phyloP scores from a whole-genome alignment of 2,888 invertebrate genomes.

The Sphecodes monilicornis region DNA sequence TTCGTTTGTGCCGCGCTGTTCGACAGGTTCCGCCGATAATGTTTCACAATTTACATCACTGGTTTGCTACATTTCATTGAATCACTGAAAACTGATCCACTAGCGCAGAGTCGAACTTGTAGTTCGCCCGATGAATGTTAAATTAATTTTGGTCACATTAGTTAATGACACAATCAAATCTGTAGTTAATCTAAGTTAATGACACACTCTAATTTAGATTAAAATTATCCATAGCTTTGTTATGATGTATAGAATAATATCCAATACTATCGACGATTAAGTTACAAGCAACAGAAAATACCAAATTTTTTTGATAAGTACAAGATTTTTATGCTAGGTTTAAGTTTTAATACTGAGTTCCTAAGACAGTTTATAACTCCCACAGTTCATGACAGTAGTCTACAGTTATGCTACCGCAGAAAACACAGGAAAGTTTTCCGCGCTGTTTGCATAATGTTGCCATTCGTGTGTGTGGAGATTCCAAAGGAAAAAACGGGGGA shows the following conservation, averaged over 20 bases:
- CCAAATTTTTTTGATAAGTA: too few species aligned
- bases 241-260: too few species aligned
- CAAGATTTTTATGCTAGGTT: too few species aligned
- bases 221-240: too few species aligned
- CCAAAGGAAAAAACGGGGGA: conserved; percentile 18
- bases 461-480: conserved; percentile 12
- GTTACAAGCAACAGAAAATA: too few species aligned
- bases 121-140: background rate
- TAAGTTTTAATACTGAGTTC: too few species aligned
- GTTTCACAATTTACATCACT: background rate
- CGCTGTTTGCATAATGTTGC: conserved; percentile 41
- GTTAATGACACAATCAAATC: too few species aligned
- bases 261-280: too few species aligned
- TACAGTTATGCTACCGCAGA: background rate
- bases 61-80: background rate
- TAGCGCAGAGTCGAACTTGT: too few species aligned
- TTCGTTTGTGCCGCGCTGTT: background rate
- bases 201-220: background rate
- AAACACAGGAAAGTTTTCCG: background rate
- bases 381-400: conserved; percentile 26
- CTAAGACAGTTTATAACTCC: too few species aligned
- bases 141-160: too few species aligned
- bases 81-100: background rate
- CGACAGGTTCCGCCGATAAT: background rate
- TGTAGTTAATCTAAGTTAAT: too few species aligned